Base-by-base conservation (phyloP, 1,140 invertebrate species). In the Sycophila sp. region DNA sequence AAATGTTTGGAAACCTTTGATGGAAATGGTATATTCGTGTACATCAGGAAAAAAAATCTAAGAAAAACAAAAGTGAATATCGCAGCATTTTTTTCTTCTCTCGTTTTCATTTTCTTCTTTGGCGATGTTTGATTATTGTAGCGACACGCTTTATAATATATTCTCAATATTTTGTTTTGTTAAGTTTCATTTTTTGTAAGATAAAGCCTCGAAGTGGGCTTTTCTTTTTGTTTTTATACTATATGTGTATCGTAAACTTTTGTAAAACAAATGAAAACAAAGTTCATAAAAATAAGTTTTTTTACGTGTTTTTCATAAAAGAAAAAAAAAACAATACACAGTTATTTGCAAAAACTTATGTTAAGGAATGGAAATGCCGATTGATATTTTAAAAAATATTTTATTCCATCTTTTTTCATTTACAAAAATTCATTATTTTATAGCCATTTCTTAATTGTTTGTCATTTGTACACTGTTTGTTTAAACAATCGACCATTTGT, bases 1-100 rank as follows among this genome's bases (percentile, higher is more conserved):
- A 85, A 85, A 85, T 84, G 80, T 82, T 84, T 85, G 77, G 78
- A 77, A 80, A 73, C 67, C 78, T 47, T 63, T 47, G 58, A 58
- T 64, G 45, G 13, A 19, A 63, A 58, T 22, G 24, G 24, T 22
- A 19, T 4, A 47, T 56, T 63, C n/a, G n/a, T 47, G 32, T 38
- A 26, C 42, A 58, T 64, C 30, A 26, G 24, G 4, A 62, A 38
- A n/a, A n/a, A n/a, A n/a, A n/a, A n/a, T n/a, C n/a, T n/a, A n/a
- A n/a, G n/a, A n/a, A n/a, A n/a, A n/a, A n/a, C n/a, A n/a, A n/a
- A n/a, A n/a, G n/a, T n/a, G n/a, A n/a, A n/a, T n/a, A 38, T 17
- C 17, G 6, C 5, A 67, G 19, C 36, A 53, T 69, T 63, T 55
- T 45, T 62, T 49, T 51, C 63, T 22, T 45, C 6, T 28, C 7